A percentile compares a stretch with the other conserved stretches of the same genome.
phyloP scores from a whole-genome alignment of 2,888 invertebrate species.

The Sesia bembeciformis region DNA sequence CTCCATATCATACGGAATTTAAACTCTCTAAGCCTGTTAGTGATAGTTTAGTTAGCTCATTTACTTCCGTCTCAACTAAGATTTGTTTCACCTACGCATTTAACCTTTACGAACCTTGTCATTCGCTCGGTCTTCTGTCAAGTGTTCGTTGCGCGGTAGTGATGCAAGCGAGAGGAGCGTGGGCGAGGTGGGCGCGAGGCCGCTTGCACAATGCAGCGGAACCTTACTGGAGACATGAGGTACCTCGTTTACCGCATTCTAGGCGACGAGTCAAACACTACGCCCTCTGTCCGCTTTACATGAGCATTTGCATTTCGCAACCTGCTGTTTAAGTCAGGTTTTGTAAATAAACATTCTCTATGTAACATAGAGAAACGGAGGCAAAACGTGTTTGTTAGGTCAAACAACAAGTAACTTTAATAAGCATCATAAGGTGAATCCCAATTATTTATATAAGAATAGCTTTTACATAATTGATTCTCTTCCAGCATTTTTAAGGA shows the following conservation, averaged over 20 bases:
- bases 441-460: no score
- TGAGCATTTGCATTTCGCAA: conserved; percentile 14
- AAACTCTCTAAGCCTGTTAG: no score
- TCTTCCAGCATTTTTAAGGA: no score
- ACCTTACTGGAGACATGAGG: background rate
- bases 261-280: conserved; percentile 2
- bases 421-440: no score
- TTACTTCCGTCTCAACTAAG: background rate
- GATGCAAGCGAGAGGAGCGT: conserved; percentile 24
- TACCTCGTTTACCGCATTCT: conserved; percentile 3
- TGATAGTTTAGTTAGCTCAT: no score
- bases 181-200: conserved; percentile 43
- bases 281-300: background rate
- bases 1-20: no score
- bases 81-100: background rate
- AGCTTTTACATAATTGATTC: no score
- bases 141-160: background rate
- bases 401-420: no score
- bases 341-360: conserved; percentile 21
- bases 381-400: no score
- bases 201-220: conserved; percentile 42
- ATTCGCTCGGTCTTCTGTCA: background rate
- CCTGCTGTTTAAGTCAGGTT: conserved; percentile 17
- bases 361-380: conserved; percentile 8
- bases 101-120: background rate